These are phyloP conservation scores for Chaetodon trifasciatus DNA, from an alignment of 2,797 vertebrate species.

Conservation along the genomic window DNA sequence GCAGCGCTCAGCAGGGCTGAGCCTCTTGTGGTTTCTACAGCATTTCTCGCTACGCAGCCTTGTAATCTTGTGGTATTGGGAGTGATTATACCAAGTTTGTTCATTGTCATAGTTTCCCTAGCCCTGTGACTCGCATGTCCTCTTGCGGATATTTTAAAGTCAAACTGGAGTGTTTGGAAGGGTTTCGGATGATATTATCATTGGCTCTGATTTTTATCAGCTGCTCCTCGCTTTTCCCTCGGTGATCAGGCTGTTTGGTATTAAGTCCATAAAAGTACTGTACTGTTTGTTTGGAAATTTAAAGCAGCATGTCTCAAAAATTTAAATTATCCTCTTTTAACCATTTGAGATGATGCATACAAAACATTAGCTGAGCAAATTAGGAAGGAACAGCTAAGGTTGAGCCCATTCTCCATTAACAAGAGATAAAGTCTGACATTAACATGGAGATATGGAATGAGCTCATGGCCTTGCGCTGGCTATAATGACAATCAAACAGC, in stretches of 20 bases:
- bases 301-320: conserved; percentile 6
- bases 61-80: conserved; percentile 81
- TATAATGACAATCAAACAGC: conserved; percentile 81
- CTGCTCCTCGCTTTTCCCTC: conserved; percentile 42
- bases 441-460: conserved; percentile 73
- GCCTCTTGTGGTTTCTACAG: conserved; percentile 76
- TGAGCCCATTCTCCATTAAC: conserved; percentile 38
- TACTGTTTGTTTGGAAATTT: conserved; percentile 18
- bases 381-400: conserved; percentile 34
- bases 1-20: conserved; percentile 58
- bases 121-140: conserved; percentile 60
- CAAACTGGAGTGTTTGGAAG: conserved; percentile 48
- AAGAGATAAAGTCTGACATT: conserved; percentile 67
- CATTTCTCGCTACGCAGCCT: conserved; percentile 79
- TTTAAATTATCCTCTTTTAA: conserved; percentile 8
- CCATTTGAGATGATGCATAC: conserved; percentile 12
- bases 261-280: conserved; percentile 9
- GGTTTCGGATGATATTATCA: conserved; percentile 61
- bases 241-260: conserved; percentile 34
- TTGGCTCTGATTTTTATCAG: conserved; percentile 55
- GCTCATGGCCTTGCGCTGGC: conserved; percentile 61
- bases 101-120: conserved; percentile 72
- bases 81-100: conserved; percentile 80
- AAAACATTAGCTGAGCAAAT: conserved; percentile 46
- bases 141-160: conserved; percentile 66